Evolutionary conservation across 2,113 vertebrate species (phyloP), one percentile per base, ranked within the genome.

Genomic region (Vulpes ferrilata): DNA sequence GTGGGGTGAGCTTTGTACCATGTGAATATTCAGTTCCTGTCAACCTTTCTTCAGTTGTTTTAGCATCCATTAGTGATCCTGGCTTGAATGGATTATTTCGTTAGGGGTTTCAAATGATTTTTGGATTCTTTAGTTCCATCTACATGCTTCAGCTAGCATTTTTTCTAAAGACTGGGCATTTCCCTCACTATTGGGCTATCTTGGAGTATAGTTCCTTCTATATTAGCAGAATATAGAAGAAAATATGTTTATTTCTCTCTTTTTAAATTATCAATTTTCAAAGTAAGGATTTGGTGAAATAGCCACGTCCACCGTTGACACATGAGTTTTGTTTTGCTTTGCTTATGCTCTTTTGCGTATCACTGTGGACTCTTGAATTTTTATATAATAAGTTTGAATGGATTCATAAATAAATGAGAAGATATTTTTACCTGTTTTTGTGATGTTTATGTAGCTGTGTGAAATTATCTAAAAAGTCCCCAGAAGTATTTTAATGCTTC

Each of bases 41-140:
- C 30, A 76, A 32, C 11, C 3, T 88, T 92, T 88, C 64, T 12
- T 2, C 15, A 27, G 1, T 87, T 67, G 35, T 94, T 93, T 89
- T 62, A 88, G 35, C 55, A 53, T 76, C 65, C n/a, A 53, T 64
- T 51, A 76, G 38, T 74, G n/a, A 83, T 74, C 20, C 59, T 90
- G 62, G 20, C 35, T 59, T 90, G 74, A 83, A 23, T 65, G 48
- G 16, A 35, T 32, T 65, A 78, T 78, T 90, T 97, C 67, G 65
- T 79, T 92, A 80, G 73, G 19, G 1, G 23, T 85, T 97, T 93
- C 67, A 96, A 62, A 82, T 94, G 60, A n/a, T 65, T 95, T 90
- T 92, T 62, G 60, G 74, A 84, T 94, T 84, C 12, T 69, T 59
- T 90, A 64, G 90, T 97, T 93, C n/a, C 3, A 38, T 60, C 8